Percentiles rank a stretch among this genome's conserved stretches.
Evolutionary conservation across 2,113 vertebrate species (phyloP).

Genomic region (Cyanoramphus novaezelandiae): DNA sequence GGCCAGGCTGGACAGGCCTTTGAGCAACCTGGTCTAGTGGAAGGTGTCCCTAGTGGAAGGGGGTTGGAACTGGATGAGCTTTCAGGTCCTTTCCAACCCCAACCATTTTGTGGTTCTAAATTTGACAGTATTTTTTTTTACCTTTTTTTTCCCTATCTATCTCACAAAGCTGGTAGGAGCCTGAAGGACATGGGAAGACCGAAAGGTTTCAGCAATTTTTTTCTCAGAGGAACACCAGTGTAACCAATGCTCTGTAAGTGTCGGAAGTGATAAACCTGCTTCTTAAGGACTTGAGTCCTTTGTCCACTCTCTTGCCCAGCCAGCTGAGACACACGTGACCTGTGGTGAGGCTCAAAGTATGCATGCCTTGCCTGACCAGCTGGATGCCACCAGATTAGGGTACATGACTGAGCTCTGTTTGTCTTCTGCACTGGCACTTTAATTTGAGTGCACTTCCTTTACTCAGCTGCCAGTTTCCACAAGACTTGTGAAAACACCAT

Average conservation of each 20-base stretch:
- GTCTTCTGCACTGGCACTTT: background rate
- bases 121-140: background rate
- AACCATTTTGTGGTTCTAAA: background rate
- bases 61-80: background rate
- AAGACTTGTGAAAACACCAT: background rate
- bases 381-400: background rate
- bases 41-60: background rate
- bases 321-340: background rate
- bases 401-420: background rate
- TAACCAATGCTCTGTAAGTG: rapidly evolving
- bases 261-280: background rate
- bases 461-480: slow-evolving; percentile 7
- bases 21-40: background rate
- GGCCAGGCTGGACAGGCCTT: background rate
- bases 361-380: background rate
- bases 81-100: background rate
- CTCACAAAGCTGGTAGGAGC: background rate
- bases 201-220: background rate
- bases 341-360: background rate
- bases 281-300: background rate
- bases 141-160: background rate
- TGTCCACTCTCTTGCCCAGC: background rate
- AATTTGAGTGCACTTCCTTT: background rate
- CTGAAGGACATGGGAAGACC: background rate
- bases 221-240: background rate